Conservation (phyloP, 2,113 vertebrate genomes). For the Piprites chloris region DNA sequence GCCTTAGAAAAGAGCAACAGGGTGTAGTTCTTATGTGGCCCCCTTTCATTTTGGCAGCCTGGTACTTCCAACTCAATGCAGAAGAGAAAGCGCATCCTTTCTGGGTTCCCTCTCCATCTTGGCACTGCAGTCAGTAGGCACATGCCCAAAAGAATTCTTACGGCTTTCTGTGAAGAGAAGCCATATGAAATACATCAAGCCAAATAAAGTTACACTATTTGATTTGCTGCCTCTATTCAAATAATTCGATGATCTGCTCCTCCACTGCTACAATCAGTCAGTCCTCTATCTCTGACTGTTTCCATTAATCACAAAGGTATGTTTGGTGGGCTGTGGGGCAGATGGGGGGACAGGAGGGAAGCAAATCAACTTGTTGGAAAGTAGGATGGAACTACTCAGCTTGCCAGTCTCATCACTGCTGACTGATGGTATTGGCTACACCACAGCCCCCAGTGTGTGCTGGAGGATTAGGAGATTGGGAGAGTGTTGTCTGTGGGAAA, state of each 20-base stretch:
- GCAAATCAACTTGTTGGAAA: slow-evolving; percentile 14
- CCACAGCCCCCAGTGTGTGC: slow-evolving; percentile 7
- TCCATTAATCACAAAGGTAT: background rate
- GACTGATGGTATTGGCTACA: background rate
- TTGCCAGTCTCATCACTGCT: background rate
- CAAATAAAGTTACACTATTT: background rate
- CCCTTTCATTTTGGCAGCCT: background rate
- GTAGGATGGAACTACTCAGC: slow-evolving; percentile 27
- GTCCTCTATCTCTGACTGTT: background rate
- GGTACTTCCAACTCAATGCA: background rate
- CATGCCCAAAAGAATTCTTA: background rate
- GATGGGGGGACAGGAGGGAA: background rate
- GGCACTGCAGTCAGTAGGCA: background rate
- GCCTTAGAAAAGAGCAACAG: background rate
- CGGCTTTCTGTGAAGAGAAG: background rate
- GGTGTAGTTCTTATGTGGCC: background rate
- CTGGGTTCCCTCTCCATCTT: background rate
- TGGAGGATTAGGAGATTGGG: background rate
- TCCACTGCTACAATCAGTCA: background rate
- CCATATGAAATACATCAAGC: background rate
- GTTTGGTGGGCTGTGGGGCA: background rate
- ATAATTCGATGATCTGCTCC: background rate
- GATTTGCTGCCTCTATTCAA: slow-evolving; percentile 18
- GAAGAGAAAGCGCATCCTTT: background rate
- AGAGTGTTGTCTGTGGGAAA: slow-evolving; percentile 36